Conservation (phyloP, 2,113 vertebrate genomes). For the Dasyprocta punctata region DNA sequence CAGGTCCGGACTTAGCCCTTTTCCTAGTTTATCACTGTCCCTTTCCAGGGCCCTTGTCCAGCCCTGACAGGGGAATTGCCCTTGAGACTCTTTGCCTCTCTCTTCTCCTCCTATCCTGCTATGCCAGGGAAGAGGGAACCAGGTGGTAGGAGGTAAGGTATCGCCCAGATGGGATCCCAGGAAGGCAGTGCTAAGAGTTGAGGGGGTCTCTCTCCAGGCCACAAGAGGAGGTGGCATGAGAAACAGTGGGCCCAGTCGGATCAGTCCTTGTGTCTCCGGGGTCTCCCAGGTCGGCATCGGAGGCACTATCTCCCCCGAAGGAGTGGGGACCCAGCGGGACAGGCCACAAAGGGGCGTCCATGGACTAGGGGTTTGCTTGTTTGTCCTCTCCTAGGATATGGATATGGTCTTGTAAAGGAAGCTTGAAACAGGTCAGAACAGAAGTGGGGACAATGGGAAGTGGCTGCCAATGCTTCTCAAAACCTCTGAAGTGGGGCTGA, state of each 20-base stretch:
- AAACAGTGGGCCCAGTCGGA: background rate
- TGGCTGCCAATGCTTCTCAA: background rate
- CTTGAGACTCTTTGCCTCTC: background rate
- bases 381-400: background rate
- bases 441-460: background rate
- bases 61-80: too few species aligned
- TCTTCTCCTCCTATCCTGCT: fast-evolving
- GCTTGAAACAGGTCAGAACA: background rate
- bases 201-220: background rate
- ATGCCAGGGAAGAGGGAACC: background rate
- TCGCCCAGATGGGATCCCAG: background rate
- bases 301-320: background rate
- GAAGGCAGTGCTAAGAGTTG: background rate
- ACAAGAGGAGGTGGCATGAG: background rate
- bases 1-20: background rate
- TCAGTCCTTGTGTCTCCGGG: background rate
- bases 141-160: background rate
- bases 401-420: background rate
- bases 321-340: background rate
- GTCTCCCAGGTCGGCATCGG: background rate
- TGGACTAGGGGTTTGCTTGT: background rate
- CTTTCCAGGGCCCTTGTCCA: background rate
- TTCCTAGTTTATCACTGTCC: background rate
- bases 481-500: background rate
- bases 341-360: fast-evolving